A percentile compares a stretch with the other conserved stretches of the same genome.
phyloP scores from a whole-genome alignment of 2,888 invertebrate genomes.

The Neoitamus cyanurus region DNA sequence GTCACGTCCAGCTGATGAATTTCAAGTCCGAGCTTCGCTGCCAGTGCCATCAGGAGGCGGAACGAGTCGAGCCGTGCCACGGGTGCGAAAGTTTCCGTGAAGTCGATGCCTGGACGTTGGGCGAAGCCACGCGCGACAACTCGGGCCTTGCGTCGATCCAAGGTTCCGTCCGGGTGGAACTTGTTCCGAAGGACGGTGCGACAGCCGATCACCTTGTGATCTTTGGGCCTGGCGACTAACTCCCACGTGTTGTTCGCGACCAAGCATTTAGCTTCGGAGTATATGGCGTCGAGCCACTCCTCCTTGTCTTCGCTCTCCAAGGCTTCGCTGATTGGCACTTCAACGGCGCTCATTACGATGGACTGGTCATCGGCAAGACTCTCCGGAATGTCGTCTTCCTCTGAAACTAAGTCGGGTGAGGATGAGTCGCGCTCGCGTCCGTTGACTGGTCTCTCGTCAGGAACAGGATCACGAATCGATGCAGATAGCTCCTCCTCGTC shows the following conservation, averaged over 20 bases:
- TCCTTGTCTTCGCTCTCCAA: background rate
- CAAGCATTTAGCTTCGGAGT: constrained; percentile 47
- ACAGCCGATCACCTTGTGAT: constrained; percentile 6
- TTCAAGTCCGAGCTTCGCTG: background rate
- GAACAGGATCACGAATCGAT: too few relatives aligned
- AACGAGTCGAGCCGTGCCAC: background rate
- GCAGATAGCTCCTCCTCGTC: too few relatives aligned
- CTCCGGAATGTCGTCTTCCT: too few relatives aligned
- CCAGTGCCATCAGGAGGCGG: background rate
- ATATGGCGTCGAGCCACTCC: background rate
- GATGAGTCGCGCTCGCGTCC: too few relatives aligned
- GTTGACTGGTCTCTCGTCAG: too few relatives aligned
- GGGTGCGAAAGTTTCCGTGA: background rate
- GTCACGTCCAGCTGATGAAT: background rate
- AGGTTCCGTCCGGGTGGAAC: background rate
- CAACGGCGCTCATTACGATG: background rate
- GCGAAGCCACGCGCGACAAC: background rate
- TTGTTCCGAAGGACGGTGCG: background rate
- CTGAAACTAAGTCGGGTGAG: too few relatives aligned
- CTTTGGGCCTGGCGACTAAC: constrained; percentile 35
- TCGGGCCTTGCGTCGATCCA: constrained; percentile 8
- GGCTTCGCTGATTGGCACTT: background rate
- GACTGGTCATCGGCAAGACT: too few relatives aligned
- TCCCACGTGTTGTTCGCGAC: constrained; percentile 51
- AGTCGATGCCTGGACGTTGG: too few relatives aligned